phyloP scores from a whole-genome alignment of 2,888 invertebrate genomes.

The Hypselothyrea guttata region DNA sequence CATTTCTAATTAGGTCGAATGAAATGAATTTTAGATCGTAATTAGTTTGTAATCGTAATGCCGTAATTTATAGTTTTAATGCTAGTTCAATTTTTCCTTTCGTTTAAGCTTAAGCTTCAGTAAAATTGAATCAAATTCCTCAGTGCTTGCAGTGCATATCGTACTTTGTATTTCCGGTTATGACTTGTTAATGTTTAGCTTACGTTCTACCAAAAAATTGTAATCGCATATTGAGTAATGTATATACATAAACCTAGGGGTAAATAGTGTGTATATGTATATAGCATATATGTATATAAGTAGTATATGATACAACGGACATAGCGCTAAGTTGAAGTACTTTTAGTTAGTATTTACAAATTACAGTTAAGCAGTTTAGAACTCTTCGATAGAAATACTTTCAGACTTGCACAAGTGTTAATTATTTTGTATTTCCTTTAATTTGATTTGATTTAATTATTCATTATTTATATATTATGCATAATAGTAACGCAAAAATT shows the following conservation, averaged over 20 bases:
- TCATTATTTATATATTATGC: conserved; percentile 6
- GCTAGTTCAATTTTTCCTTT: conserved; percentile 57
- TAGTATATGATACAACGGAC: conserved; percentile 11
- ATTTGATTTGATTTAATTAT: too few relatives aligned
- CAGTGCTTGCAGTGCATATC: conserved; percentile 83
- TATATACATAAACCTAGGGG: conserved; percentile 9
- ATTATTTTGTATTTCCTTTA: too few relatives aligned
- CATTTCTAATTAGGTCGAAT: conserved; percentile 14
- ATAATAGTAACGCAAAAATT: conserved; percentile 17
- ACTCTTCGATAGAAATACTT: conserved; percentile 72
- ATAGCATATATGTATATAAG: conserved; percentile 7
- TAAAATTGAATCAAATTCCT: conserved; percentile 83
- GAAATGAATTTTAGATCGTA: conserved; percentile 22
- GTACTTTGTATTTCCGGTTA: conserved; percentile 44
- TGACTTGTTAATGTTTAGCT: conserved; percentile 45
- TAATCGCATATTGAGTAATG: conserved; percentile 19
- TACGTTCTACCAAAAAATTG: conserved; percentile 43
- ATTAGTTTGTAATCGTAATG: conserved; percentile 29
- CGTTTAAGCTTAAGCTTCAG: conserved; percentile 64
- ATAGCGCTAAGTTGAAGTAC: conserved; percentile 33
- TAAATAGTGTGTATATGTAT: conserved; percentile 3
- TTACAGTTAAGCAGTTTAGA: conserved; percentile 66
- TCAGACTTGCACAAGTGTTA: conserved; percentile 65
- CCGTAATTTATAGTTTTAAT: conserved; percentile 51
- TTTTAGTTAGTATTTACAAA: conserved; percentile 51